A percentile compares a stretch with the other conserved stretches of the same genome.
These are phyloP conservation scores for Drosophila santomea DNA, from an alignment of 1,140 invertebrate genomes.

Conservation along the genomic window DNA sequence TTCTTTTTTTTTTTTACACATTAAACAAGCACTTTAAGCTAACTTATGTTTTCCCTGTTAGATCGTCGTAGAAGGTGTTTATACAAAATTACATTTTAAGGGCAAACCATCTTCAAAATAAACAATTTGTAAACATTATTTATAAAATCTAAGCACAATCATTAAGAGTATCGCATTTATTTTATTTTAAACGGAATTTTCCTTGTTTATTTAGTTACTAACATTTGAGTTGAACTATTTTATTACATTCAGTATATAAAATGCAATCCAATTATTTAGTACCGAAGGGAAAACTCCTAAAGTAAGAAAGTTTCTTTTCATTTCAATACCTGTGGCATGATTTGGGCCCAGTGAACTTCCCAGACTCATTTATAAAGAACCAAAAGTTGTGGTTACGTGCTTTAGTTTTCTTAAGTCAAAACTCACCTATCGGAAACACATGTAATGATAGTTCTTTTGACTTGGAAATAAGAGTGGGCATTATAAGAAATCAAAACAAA, in stretches of 20 bases:
- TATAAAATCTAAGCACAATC: background rate
- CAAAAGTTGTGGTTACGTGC: no score
- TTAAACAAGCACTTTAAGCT: background rate
- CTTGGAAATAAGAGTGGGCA: no score
- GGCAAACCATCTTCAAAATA: background rate
- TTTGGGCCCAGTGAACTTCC: no score
- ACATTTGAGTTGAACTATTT: background rate
- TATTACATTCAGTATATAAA: background rate
- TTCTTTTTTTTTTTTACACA: background rate
- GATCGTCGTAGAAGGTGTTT: background rate
- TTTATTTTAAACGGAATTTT: background rate
- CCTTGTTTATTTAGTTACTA: background rate
- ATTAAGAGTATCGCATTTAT: background rate
- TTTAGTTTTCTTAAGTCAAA: background rate
- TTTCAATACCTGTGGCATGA: background rate
- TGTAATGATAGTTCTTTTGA: no score
- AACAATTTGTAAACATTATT: background rate
- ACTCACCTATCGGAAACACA: background rate
- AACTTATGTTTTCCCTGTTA: background rate
- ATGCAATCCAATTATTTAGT: background rate
- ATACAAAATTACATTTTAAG: background rate
- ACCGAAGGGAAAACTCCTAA: background rate
- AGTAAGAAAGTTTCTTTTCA: conserved; percentile 1
- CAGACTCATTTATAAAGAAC: no score
- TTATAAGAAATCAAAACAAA: background rate